phyloP scores from a whole-genome alignment of 2,797 vertebrate genomes.

The Anisognathus igniventris region DNA sequence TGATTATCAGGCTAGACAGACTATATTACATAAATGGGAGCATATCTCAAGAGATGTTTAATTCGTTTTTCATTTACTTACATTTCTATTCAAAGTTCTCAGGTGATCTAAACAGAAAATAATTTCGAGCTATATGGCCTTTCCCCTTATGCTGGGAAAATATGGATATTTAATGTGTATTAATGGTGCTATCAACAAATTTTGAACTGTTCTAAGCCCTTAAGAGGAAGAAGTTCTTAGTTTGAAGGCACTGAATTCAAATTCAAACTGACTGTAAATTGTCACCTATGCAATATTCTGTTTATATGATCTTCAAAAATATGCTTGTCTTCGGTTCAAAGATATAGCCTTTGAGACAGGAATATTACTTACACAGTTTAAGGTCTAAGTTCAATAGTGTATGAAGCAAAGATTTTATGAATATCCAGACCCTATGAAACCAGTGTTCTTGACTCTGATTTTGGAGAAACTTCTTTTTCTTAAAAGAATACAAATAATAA shows the following conservation, averaged over 20 bases:
- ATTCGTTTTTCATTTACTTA: not conserved
- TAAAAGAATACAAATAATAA: not conserved
- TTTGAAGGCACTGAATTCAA: not conserved
- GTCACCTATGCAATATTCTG: not conserved
- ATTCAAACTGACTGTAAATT: not conserved
- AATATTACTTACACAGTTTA: not conserved
- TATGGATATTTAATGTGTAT: not conserved
- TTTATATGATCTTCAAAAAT: not conserved
- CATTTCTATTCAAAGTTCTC: not conserved
- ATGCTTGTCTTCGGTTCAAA: not conserved
- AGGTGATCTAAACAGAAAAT: not conserved
- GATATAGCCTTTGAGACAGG: not conserved
- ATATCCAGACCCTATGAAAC: not conserved
- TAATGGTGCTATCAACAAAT: not conserved
- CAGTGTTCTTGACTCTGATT: not conserved
- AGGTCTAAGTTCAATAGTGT: not conserved
- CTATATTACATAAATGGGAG: not conserved
- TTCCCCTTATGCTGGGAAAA: not conserved
- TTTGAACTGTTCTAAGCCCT: not conserved
- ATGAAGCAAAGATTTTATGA: not conserved
- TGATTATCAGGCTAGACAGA: not conserved
- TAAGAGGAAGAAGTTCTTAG: not conserved
- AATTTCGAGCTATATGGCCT: not conserved
- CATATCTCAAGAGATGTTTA: not conserved
- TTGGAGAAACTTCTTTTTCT: not conserved